These are phyloP conservation scores for Acanthopleura granulata DNA, from an alignment of 2,888 invertebrate species.

Conservation along the genomic window DNA sequence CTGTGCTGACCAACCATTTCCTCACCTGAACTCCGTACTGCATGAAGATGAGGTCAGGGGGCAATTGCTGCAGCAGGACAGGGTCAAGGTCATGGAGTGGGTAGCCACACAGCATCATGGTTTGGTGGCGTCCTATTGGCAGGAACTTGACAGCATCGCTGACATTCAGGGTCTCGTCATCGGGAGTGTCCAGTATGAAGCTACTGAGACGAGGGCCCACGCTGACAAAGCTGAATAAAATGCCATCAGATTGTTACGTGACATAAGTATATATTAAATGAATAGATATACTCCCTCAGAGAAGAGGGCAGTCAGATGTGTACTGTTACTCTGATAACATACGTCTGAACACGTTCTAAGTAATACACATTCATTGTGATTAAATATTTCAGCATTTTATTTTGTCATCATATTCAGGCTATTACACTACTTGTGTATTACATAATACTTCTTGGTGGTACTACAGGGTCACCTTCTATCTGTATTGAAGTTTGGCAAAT, in stretches of 20 bases:
- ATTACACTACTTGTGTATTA: too few species aligned
- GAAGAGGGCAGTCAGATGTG: too few species aligned
- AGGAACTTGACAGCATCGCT: constrained; percentile 51
- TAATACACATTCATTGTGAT: too few species aligned
- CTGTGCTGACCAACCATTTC: not conserved
- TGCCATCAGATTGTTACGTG: too few species aligned
- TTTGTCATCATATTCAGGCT: too few species aligned
- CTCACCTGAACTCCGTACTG: constrained; percentile 76
- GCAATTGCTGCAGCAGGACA: constrained; percentile 64
- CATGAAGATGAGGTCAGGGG: constrained; percentile 74
- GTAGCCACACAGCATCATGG: constrained; percentile 62
- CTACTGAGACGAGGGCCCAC: constrained; percentile 75
- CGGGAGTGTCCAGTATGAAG: constrained; percentile 70
- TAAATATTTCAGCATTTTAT: too few species aligned
- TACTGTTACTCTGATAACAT: too few species aligned
- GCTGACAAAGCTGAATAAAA: constrained; percentile 71
- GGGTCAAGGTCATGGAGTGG: constrained; percentile 57
- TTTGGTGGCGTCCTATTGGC: constrained; percentile 52
- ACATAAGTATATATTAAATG: not conserved
- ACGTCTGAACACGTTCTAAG: too few species aligned
- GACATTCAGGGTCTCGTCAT: constrained; percentile 44
- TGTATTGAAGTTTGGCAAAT: too few species aligned
- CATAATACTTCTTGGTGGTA: too few species aligned
- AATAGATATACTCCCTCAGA: too few species aligned
- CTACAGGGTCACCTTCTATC: too few species aligned